phyloP scores from a whole-genome alignment of 2,888 invertebrate species.

The Drosophila nigricruria region DNA sequence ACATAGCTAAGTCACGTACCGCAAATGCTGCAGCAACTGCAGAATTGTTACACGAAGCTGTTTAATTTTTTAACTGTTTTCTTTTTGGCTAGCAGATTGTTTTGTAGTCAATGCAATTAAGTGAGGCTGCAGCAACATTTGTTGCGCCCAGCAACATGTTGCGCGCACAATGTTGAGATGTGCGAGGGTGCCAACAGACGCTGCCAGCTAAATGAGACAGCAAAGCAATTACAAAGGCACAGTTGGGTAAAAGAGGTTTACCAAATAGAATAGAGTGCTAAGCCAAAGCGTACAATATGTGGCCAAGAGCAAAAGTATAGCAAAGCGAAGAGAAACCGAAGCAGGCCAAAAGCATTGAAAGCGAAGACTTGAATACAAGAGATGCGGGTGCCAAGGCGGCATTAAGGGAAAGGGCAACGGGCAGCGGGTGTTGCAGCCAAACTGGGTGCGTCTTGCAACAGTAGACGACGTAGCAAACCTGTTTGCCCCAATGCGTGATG shows the following conservation, averaged over 20 bases:
- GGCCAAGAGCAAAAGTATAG: constrained; percentile 54
- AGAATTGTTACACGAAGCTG: constrained; percentile 13
- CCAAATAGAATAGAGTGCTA: constrained; percentile 50
- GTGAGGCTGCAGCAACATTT: constrained; percentile 13
- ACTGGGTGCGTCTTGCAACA: constrained; percentile 77
- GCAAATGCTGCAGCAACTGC: constrained; percentile 19
- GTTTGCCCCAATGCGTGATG: constrained; percentile 49
- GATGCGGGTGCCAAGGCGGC: constrained; percentile 13
- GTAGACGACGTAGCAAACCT: constrained; percentile 63
- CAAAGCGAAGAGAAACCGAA: constrained; percentile 44
- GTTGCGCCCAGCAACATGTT: constrained; percentile 43
- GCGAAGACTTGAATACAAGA: constrained; percentile 61
- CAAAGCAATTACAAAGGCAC: constrained; percentile 52
- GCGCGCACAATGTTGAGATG: constrained; percentile 48
- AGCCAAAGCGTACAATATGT: constrained; percentile 57
- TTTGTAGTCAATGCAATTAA: constrained; percentile 22
- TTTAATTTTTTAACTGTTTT: constrained; percentile 27
- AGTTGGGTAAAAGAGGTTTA: constrained; percentile 2
- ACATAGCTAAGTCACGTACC: constrained; percentile 44
- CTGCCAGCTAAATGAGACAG: constrained; percentile 51
- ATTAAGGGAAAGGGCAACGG: background rate
- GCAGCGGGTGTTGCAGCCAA: constrained; percentile 32
- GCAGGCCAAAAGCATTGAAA: constrained; percentile 70
- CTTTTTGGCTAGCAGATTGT: constrained; percentile 18
- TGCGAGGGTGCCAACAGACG: constrained; percentile 42